Conservation (phyloP, 2,113 vertebrate species). For the Rallus limicola region DNA sequence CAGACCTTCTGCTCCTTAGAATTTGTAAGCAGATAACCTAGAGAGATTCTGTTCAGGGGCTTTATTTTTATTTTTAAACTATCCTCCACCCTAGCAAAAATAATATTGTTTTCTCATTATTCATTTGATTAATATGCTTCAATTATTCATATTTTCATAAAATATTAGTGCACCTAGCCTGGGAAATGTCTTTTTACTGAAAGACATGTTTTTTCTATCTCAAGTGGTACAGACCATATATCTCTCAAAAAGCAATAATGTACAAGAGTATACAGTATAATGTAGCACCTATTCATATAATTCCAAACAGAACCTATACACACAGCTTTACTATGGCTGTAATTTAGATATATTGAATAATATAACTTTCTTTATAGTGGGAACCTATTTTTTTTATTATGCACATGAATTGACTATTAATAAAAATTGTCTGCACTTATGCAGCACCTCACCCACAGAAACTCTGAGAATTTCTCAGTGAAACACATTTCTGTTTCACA, state of each 20-base stretch:
- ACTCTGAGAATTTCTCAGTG: neutral
- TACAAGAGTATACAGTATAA: neutral
- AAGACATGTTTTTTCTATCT: slow-evolving; percentile 5
- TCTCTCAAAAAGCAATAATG: slow-evolving; percentile 32
- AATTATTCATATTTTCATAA: neutral
- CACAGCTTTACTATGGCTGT: slow-evolving; percentile 7
- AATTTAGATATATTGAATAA: slow-evolving; percentile 60
- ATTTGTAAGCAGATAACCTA: neutral
- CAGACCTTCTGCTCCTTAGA: neutral
- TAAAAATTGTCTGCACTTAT: slow-evolving; percentile 40
- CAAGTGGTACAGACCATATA: neutral
- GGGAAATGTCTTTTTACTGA: slow-evolving; percentile 12
- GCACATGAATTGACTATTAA: slow-evolving; percentile 54
- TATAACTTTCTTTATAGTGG: slow-evolving; percentile 34
- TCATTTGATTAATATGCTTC: neutral
- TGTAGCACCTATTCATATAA: slow-evolving; percentile 18
- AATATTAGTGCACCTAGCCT: neutral
- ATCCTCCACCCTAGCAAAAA: neutral
- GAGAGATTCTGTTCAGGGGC: neutral
- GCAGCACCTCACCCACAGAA: neutral
- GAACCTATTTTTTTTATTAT: slow-evolving; percentile 50
- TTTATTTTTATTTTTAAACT: neutral
- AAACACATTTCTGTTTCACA: neutral
- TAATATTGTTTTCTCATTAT: neutral
- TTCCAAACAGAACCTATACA: slow-evolving; percentile 19